These are phyloP conservation scores for Drosophila equinoxialis DNA, from an alignment of 1,140 invertebrate genomes.

Conservation along the genomic window DNA sequence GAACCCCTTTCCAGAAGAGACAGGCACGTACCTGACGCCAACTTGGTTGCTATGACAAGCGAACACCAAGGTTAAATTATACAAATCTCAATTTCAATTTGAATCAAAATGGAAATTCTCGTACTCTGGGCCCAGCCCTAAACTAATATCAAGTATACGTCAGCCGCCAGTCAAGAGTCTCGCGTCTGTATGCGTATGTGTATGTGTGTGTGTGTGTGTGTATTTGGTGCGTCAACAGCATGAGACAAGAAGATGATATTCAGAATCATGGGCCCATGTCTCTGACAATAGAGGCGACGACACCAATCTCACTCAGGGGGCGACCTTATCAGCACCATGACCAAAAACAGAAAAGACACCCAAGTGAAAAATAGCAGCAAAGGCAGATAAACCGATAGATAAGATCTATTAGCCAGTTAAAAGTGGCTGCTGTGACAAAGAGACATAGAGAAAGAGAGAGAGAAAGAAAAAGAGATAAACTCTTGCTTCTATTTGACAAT, in stretches of 20 bases:
- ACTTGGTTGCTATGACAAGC: neutral
- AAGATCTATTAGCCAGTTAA: neutral
- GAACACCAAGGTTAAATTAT: neutral
- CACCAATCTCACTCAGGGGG: constrained; percentile 22
- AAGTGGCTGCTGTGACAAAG: constrained; percentile 27
- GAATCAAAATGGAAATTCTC: constrained; percentile 17
- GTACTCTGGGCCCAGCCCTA: neutral
- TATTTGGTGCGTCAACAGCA: constrained; percentile 26
- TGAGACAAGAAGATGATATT: neutral
- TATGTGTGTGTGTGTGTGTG: neutral
- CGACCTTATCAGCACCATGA: constrained; percentile 58
- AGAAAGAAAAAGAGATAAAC: constrained; percentile 14
- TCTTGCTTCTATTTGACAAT: constrained; percentile 7
- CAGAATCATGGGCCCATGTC: constrained; percentile 34
- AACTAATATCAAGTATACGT: constrained; percentile 31
- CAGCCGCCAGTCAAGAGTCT: constrained; percentile 17
- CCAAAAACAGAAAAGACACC: constrained; percentile 35
- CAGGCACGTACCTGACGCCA: neutral
- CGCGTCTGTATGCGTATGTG: too few species aligned
- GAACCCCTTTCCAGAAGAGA: neutral
- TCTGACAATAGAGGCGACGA: constrained; percentile 62
- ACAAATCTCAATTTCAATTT: constrained; percentile 11
- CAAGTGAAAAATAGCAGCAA: constrained; percentile 1
- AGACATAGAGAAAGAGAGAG: neutral
- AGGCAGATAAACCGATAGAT: neutral